Evolutionary conservation across 2,797 vertebrate genomes (phyloP).

Genomic region (Sebastes glaucus): DNA sequence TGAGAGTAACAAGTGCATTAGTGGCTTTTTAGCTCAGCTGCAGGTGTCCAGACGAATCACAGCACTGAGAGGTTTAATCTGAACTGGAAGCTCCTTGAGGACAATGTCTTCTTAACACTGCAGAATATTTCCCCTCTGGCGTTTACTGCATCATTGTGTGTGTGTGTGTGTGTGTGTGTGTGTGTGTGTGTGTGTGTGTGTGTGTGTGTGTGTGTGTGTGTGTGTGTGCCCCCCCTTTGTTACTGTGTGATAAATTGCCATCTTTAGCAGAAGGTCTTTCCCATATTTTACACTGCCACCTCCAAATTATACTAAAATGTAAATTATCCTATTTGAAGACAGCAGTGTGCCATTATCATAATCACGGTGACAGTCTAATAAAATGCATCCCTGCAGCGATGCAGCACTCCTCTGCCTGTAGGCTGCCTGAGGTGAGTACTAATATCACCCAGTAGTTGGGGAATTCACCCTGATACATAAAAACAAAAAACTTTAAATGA

Average conservation of each 20-base stretch:
- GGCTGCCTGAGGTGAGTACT: not conserved
- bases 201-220: not conserved
- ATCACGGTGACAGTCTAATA: conserved; percentile 44
- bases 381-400: conserved; percentile 41
- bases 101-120: conserved; percentile 11
- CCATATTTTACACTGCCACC: conserved; percentile 49
- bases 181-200: not conserved
- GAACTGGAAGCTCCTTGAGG: conserved; percentile 27
- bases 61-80: conserved; percentile 21
- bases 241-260: conserved; percentile 42
- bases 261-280: conserved; percentile 50
- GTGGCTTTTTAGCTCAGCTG: conserved; percentile 28
- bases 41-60: conserved; percentile 29
- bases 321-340: conserved; percentile 52
- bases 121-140: conserved; percentile 14
- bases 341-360: conserved; percentile 53
- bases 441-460: not conserved
- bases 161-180: not conserved
- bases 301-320: conserved; percentile 54
- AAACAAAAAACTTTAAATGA: not conserved
- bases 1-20: conserved; percentile 38
- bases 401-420: not conserved
- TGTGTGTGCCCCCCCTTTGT: not conserved
- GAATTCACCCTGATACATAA: not conserved
- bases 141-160: conserved; percentile 15